A percentile compares a stretch with the other conserved stretches of the same genome.
Evolutionary conservation across 2,797 vertebrate genomes (phyloP).

Genomic region (Lagodon rhomboides): DNA sequence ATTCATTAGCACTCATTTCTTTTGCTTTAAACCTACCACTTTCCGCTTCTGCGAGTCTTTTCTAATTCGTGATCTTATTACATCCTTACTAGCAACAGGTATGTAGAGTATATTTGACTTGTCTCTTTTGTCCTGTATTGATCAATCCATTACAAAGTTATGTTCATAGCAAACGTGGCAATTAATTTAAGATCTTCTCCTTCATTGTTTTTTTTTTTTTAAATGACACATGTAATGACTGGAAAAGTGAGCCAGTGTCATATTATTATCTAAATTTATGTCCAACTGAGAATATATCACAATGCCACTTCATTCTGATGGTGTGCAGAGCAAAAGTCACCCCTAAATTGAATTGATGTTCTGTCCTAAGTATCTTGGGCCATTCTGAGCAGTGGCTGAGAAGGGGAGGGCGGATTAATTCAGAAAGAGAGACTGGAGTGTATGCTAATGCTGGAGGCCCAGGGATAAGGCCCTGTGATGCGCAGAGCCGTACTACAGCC

Average conservation of each 20-base stretch:
- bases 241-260: not conserved
- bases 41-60: not conserved
- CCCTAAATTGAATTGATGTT: constrained; percentile 53
- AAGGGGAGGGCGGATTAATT: constrained; percentile 37
- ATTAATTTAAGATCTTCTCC: not conserved
- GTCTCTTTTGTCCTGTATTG: not conserved
- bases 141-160: not conserved
- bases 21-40: not conserved
- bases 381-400: constrained; percentile 18
- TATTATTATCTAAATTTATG: constrained; percentile 16
- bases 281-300: constrained; percentile 16
- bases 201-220: not conserved
- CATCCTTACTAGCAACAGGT: not conserved
- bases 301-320: constrained; percentile 30
- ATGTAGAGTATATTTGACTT: not conserved
- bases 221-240: not conserved
- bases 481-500: constrained; percentile 24
- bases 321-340: constrained; percentile 45
- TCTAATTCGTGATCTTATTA: not conserved
- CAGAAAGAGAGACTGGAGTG: constrained; percentile 40
- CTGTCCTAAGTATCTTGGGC: constrained; percentile 17
- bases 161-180: not conserved
- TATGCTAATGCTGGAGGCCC: constrained; percentile 49
- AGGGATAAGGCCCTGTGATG: constrained; percentile 41
- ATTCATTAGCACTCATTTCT: not conserved